Percentiles rank a stretch among this genome's conserved stretches.
Evolutionary conservation across 2,797 vertebrate genomes (phyloP).

Genomic region (Scleropages formosus): DNA sequence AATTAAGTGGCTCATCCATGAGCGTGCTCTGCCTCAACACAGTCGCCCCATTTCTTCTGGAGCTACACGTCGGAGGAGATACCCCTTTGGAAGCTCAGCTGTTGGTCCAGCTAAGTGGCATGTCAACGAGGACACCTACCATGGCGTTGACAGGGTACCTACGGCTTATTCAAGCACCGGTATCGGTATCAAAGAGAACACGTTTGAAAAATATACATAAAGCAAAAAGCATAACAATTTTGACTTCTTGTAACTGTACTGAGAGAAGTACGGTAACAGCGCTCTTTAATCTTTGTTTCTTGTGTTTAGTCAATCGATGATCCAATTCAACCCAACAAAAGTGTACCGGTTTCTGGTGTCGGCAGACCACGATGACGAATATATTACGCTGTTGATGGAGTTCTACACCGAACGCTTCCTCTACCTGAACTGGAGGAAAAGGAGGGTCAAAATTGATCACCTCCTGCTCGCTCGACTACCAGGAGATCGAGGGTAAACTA

Average conservation of each 20-base stretch:
- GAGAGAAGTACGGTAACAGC: background rate
- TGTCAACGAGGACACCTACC: background rate
- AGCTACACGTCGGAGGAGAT: conserved; percentile 25
- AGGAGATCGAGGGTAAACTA: conserved; percentile 9
- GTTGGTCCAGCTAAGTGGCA: conserved; percentile 28
- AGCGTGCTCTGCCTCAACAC: background rate
- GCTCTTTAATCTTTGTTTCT: background rate
- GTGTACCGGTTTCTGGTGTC: conserved; percentile 33
- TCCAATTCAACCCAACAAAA: conserved; percentile 21
- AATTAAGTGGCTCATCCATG: background rate
- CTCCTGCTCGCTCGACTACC: conserved; percentile 32
- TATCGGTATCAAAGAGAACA: too few relatives aligned
- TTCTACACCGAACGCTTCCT: conserved; percentile 33
- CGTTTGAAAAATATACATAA: too few relatives aligned
- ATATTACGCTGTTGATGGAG: conserved; percentile 14
- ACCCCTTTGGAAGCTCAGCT: conserved; percentile 23
- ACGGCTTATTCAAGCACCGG: too few relatives aligned
- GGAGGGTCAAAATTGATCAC: conserved; percentile 18
- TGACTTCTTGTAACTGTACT: too few relatives aligned
- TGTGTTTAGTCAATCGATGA: conserved; percentile 3
- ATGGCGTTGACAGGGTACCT: conserved; percentile 36
- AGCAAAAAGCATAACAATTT: too few relatives aligned
- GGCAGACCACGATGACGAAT: conserved; percentile 5
- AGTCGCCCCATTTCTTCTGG: conserved; percentile 34
- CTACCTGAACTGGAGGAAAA: conserved; percentile 37